These are phyloP conservation scores for Ceratina calcarata DNA, from an alignment of 1,140 invertebrate genomes.

Conservation along the genomic window DNA sequence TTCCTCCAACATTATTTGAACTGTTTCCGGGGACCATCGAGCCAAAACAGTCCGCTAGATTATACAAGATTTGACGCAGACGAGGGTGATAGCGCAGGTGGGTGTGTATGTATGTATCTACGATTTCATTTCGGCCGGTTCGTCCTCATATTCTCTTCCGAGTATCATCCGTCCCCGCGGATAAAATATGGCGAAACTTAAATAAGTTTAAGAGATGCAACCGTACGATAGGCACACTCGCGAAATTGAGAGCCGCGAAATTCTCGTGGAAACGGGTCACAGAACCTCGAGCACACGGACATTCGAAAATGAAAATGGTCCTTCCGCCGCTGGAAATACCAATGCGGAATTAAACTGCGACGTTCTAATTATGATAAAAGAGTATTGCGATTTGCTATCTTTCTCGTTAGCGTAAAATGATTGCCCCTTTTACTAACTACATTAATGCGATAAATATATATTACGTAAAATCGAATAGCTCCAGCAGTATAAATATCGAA, in stretches of 20 bases:
- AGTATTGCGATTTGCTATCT: background rate
- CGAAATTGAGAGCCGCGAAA: constrained; percentile 48
- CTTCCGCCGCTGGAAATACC: constrained; percentile 18
- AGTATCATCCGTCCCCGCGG: constrained; percentile 44
- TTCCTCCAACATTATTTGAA: constrained; percentile 21
- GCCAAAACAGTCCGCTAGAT: constrained; percentile 48
- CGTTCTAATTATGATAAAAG: constrained; percentile 40
- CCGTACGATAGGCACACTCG: constrained; percentile 60
- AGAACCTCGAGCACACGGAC: constrained; percentile 1
- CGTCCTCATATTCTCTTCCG: constrained; percentile 44
- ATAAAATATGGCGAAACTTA: constrained; percentile 68
- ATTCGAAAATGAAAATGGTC: constrained; percentile 42
- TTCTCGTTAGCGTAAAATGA: background rate
- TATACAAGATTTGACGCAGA: constrained; percentile 34
- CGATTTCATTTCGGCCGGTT: constrained; percentile 51
- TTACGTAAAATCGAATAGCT: background rate
- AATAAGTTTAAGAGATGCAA: constrained; percentile 69
- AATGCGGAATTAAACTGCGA: constrained; percentile 9
- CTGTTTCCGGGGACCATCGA: constrained; percentile 17
- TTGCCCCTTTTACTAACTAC: background rate
- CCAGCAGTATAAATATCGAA: too few relatives aligned
- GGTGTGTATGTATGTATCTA: constrained; percentile 19
- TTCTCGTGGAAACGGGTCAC: constrained; percentile 16
- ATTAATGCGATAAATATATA: background rate
- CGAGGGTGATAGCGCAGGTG: constrained; percentile 35